These are phyloP conservation scores for Anneissia japonica DNA, from an alignment of 35 echinoderm and acorn worm genomes.

Conservation along the genomic window DNA sequence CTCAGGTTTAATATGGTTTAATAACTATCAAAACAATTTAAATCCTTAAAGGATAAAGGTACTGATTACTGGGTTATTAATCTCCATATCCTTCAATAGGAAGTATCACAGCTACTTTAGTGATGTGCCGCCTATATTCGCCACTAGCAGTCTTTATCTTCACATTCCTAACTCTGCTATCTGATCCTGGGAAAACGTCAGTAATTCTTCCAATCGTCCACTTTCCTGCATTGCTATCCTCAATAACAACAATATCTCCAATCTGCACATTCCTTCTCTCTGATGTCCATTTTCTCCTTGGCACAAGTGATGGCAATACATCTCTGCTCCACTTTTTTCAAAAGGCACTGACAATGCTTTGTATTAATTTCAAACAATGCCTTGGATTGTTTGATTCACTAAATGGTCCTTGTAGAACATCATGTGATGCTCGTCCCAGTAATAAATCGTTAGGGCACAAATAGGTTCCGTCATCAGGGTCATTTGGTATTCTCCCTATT, in stretches of 20 bases:
- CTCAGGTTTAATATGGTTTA: too few relatives aligned
- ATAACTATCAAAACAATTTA: too few relatives aligned
- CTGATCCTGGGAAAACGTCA: conserved; percentile 51
- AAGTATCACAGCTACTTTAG: conserved; percentile 47
- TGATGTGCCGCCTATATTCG: conserved; percentile 38
- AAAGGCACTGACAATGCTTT: conserved; percentile 47
- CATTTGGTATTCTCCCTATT: conserved; percentile 40
- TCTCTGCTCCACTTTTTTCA: conserved; percentile 46
- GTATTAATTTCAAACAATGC: conserved; percentile 54
- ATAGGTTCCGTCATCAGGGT: conserved; percentile 46
- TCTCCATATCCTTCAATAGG: conserved; percentile 57
- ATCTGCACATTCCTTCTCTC: conserved; percentile 43
- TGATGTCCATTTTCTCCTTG: conserved; percentile 30
- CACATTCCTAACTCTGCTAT: conserved; percentile 51
- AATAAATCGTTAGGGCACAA: conserved; percentile 61
- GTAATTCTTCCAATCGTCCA: conserved; percentile 38
- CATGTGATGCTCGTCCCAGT: conserved; percentile 24
- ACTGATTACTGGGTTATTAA: too few relatives aligned
- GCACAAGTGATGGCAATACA: conserved; percentile 36
- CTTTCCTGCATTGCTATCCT: conserved; percentile 23
- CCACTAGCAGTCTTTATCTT: conserved; percentile 47
- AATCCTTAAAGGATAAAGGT: too few relatives aligned
- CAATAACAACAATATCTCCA: conserved; percentile 33
- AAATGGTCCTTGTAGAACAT: conserved; percentile 49
- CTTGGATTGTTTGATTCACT: conserved; percentile 32